Evolutionary conservation across 2,888 invertebrate genomes (phyloP).

Genomic region (Neocrepidodera transversa): DNA sequence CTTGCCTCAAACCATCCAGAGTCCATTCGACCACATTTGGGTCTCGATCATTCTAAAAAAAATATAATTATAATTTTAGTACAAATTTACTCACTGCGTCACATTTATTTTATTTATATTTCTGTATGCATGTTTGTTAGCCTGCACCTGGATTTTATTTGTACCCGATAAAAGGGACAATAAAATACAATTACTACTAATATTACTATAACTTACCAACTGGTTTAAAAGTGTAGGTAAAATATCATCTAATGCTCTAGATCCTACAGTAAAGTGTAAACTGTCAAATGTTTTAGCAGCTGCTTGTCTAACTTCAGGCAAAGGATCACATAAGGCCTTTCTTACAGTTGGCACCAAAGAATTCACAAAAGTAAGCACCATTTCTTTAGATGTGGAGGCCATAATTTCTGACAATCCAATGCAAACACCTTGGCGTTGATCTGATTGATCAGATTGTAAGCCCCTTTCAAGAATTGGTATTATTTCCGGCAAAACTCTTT

Average conservation of each 20-base stretch:
- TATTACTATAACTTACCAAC: conserved; percentile 65
- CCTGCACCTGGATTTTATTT: no score
- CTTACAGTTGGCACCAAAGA: conserved; percentile 93
- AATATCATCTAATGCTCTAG: conserved; percentile 95
- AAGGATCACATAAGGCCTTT: conserved; percentile 90
- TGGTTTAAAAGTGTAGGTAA: conserved; percentile 88
- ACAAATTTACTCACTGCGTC: no score
- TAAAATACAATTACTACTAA: no score
- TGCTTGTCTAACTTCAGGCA: conserved; percentile 90
- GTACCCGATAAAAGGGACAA: no score
- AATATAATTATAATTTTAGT: no score
- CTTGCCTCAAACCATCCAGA: conserved; percentile 93
- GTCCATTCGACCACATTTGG: conserved; percentile 84
- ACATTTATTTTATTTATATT: no score
- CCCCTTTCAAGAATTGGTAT: conserved; percentile 97
- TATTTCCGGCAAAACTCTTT: conserved; percentile 96
- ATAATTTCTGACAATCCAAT: conserved; percentile 98
- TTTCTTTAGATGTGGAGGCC: conserved; percentile 93
- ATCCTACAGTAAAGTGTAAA: conserved; percentile 92
- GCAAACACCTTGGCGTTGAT: conserved; percentile 98
- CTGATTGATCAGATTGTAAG: conserved; percentile 86
- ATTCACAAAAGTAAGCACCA: conserved; percentile 89
- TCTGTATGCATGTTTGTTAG: no score
- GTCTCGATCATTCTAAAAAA: conserved; percentile 75
- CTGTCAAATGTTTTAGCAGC: conserved; percentile 98